Conservation (phyloP, 2,797 vertebrate species). For the Poecilia gillii region DNA sequence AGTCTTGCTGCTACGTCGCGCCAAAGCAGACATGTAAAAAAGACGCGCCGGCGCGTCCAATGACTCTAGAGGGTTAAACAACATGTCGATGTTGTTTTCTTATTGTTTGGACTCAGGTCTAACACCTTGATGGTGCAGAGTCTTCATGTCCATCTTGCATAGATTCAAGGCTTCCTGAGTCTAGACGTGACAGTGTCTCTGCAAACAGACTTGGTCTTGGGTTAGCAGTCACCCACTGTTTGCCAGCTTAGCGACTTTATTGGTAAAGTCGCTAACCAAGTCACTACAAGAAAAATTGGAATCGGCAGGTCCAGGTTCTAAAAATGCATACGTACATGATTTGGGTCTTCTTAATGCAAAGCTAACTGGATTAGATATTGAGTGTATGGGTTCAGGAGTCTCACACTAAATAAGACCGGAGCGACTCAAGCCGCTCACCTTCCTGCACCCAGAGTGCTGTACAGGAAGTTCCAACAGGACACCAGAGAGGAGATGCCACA, state of each 20-base stretch:
- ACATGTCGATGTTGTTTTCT: too few relatives aligned
- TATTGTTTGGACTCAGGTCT: too few relatives aligned
- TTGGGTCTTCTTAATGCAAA: background rate
- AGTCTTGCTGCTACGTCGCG: too few relatives aligned
- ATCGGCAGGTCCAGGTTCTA: background rate
- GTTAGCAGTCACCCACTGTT: too few relatives aligned
- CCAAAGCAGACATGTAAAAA: too few relatives aligned
- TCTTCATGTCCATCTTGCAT: background rate
- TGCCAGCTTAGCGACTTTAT: too few relatives aligned
- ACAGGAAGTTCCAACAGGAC: constrained; percentile 98
- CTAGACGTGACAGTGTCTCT: background rate
- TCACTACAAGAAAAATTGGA: too few relatives aligned
- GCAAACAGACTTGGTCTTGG: too few relatives aligned
- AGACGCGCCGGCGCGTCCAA: too few relatives aligned
- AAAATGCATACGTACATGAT: background rate
- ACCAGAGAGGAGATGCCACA: constrained; percentile 98
- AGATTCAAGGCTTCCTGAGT: background rate
- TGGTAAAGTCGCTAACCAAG: too few relatives aligned
- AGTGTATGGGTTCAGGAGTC: background rate
- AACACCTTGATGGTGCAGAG: background rate
- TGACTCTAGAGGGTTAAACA: too few relatives aligned
- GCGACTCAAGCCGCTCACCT: constrained; percentile 79
- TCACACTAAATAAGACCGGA: background rate
- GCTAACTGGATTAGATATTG: background rate
- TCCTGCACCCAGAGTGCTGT: constrained; percentile 94